These are phyloP conservation scores for Hozukius guyotensis DNA, from an alignment of 2,797 vertebrate species.

Conservation along the genomic window DNA sequence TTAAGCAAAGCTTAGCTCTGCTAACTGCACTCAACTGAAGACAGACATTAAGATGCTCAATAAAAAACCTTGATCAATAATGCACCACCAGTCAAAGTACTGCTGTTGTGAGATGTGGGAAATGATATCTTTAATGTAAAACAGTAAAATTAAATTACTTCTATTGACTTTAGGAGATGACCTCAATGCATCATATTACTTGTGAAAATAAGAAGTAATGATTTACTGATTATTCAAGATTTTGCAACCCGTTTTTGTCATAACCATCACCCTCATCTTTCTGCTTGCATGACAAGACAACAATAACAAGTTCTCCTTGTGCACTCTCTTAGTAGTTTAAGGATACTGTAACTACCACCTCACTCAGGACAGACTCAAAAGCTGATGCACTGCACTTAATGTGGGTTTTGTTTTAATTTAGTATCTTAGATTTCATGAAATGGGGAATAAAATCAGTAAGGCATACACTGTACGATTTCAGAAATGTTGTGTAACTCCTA, in stretches of 20 bases:
- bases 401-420: background rate
- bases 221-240: background rate
- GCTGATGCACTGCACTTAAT: background rate
- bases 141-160: slow-evolving; percentile 37
- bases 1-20: slow-evolving; percentile 34
- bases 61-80: slow-evolving; percentile 46
- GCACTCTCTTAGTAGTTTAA: background rate
- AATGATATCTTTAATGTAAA: slow-evolving; percentile 36
- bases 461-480: no score
- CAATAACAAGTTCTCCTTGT: background rate
- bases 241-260: background rate
- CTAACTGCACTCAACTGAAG: slow-evolving; percentile 22
- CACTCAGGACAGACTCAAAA: background rate
- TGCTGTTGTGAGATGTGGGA: slow-evolving; percentile 37
- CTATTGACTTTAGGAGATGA: slow-evolving; percentile 17
- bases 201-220: background rate
- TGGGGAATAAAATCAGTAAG: background rate
- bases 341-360: background rate
- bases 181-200: slow-evolving; percentile 15
- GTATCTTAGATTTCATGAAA: background rate
- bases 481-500: no score
- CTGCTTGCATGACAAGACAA: background rate
- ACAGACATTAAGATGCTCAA: slow-evolving; percentile 38
- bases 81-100: slow-evolving; percentile 19
- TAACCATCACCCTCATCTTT: background rate